A percentile compares a stretch with the other conserved stretches of the same genome.
Evolutionary conservation across 2,797 vertebrate genomes (phyloP).

Genomic region (Pogonophryne albipinna): DNA sequence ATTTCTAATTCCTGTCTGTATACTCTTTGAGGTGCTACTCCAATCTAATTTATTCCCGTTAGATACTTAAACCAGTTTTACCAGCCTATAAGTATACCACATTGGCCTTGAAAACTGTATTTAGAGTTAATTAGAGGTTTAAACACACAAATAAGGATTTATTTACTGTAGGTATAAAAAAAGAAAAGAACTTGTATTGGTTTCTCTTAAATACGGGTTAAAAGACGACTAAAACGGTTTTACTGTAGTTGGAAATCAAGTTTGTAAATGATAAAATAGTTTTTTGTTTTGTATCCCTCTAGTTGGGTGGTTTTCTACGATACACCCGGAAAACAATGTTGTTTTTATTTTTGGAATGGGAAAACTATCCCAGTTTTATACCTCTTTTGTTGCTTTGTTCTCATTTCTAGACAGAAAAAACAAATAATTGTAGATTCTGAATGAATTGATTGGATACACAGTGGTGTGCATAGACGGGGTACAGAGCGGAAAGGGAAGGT

Average conservation of each 20-base stretch:
- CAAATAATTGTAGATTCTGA: constrained; percentile 82
- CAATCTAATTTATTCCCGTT: constrained; percentile 80
- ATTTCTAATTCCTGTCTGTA: constrained; percentile 85
- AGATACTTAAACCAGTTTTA: constrained; percentile 77
- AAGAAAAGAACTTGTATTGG: constrained; percentile 68
- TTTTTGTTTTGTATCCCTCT: constrained; percentile 53
- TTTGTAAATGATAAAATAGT: constrained; percentile 65
- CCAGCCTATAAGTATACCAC: constrained; percentile 87
- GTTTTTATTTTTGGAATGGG: constrained; percentile 68
- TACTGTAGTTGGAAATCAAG: constrained; percentile 78
- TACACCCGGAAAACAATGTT: constrained; percentile 55
- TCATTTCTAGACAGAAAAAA: constrained; percentile 71
- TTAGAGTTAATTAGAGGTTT: constrained; percentile 79
- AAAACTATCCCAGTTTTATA: constrained; percentile 76
- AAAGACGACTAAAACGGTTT: constrained; percentile 82
- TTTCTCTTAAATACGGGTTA: constrained; percentile 87
- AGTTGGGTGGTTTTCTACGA: constrained; percentile 63
- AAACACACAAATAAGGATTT: constrained; percentile 72
- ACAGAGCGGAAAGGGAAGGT: constrained; percentile 1
- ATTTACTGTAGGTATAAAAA: constrained; percentile 53
- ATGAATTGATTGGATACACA: constrained; percentile 79
- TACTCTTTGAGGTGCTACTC: constrained; percentile 86
- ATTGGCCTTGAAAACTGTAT: constrained; percentile 89
- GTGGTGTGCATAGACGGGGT: constrained; percentile 74
- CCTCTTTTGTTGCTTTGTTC: constrained; percentile 76